Base-by-base conservation (phyloP, 1,140 invertebrate species). In the Calliopsis andreniformis region DNA sequence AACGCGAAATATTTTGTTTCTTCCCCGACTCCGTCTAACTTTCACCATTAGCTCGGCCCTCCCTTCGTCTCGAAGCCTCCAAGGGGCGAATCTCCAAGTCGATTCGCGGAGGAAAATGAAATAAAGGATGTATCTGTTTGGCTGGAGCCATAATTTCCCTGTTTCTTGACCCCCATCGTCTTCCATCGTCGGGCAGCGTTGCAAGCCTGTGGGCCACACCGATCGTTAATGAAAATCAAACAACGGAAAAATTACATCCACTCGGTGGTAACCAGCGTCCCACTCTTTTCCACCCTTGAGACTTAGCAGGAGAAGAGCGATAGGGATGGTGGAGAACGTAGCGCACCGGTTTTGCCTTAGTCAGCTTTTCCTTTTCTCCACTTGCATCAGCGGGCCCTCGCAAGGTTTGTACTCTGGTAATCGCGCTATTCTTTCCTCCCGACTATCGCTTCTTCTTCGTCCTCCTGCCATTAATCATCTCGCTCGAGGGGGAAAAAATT, bases 181-280 rank as follows among this genome's bases (percentile, higher is more conserved):
- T 79, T 71, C 73, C 72, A 67, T 53, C 71, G 80, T 35, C 75
- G 14, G 49, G 10, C 78, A 39, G 62, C 67, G 81, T 78, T 66
- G 73, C 82, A 68, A 71, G 82, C 73, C 80, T 76, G 86, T 85
- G 80, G 86, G 88, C 89, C 88, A 91, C 86, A 10, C 35, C 85
- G 88, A 89, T 91, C 86, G 90, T 92, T 92, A 92, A 92, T 92
- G 91, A 92, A 92, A 92, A 91, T 91, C 91, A 92, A 92, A 92
- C 91, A 92, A 90, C 87, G 87, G 88, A 89, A 89, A 92, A 89
- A 91, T 88, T 87, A 87, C 84, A 80, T 88, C 86, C 84, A 87
- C 87, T 87, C 82, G 82, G 84, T 76, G 81, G 84, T 84, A 80
- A 86, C 78, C 83, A 69, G 66, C 76, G 80, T 78, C 78, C 69